These are phyloP conservation scores for Condylostylus longicornis DNA, from an alignment of 1,140 invertebrate species.

Conservation along the genomic window DNA sequence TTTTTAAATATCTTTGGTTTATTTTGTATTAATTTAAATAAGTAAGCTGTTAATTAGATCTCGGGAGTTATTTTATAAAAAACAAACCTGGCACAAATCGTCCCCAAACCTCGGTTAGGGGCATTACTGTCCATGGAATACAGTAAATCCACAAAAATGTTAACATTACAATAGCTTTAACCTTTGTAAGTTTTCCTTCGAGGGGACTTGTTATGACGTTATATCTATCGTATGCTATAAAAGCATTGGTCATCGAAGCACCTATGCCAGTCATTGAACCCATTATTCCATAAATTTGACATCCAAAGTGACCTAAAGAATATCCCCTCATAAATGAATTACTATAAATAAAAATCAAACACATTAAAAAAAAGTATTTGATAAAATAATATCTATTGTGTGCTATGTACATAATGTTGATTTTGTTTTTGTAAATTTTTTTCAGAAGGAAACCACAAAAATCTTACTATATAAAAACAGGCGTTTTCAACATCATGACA, in stretches of 20 bases:
- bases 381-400: no score
- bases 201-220: conserved; percentile 71
- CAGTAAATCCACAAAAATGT: conserved; percentile 58
- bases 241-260: conserved; percentile 57
- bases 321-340: conserved; percentile 69
- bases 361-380: no score
- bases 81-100: conserved; percentile 54
- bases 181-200: conserved; percentile 59
- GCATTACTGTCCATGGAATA: conserved; percentile 63
- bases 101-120: conserved; percentile 63
- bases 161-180: conserved; percentile 60
- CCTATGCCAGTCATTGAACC: conserved; percentile 73
- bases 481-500: conserved; percentile 78
- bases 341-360: conserved; percentile 67
- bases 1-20: no score
- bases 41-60: no score
- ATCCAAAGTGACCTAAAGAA: conserved; percentile 53
- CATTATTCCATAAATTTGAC: conserved; percentile 62
- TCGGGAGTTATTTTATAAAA: no score
- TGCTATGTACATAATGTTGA: no score
- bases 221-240: conserved; percentile 34
- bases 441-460: no score
- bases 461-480: conserved; percentile 35
- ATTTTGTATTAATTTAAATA: no score
- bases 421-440: no score